Evolutionary conservation across 2,888 invertebrate species (phyloP).

Genomic region (Stenodera caucasica): DNA sequence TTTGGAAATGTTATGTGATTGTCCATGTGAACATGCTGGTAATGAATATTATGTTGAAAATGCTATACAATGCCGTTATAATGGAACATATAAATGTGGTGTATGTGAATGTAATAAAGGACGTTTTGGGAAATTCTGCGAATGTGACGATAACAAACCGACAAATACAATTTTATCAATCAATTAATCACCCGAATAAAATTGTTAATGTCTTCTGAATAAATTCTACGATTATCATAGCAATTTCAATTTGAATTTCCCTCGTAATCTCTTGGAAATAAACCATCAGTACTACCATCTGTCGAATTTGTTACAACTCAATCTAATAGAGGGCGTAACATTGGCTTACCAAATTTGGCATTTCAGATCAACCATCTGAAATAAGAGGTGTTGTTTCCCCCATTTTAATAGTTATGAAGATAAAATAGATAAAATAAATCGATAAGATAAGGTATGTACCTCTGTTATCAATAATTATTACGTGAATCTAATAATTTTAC

Average conservation of each 20-base stretch:
- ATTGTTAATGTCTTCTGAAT: no score
- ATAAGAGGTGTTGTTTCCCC: not conserved
- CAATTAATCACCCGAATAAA: no score
- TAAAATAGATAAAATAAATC: conserved; percentile 1
- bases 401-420: not conserved
- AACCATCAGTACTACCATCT: no score
- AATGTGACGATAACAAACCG: conserved; percentile 60
- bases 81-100: conserved; percentile 87
- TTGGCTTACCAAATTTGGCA: no score
- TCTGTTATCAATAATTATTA: not conserved
- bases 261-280: no score
- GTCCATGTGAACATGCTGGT: conserved; percentile 84
- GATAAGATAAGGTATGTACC: not conserved
- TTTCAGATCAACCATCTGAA: no score
- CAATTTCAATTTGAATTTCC: no score
- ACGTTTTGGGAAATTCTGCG: conserved; percentile 82
- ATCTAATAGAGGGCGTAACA: no score
- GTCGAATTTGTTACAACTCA: no score
- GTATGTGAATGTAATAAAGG: conserved; percentile 77
- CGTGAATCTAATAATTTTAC: no score
- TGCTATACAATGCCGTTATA: conserved; percentile 70
- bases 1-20: conserved; percentile 92
- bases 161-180: no score
- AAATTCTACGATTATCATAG: no score
- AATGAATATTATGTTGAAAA: conserved; percentile 65